A percentile compares a stretch with the other conserved stretches of the same genome.
Evolutionary conservation across 2,888 invertebrate species (phyloP).

Genomic region (Drosophila suboccidentalis): DNA sequence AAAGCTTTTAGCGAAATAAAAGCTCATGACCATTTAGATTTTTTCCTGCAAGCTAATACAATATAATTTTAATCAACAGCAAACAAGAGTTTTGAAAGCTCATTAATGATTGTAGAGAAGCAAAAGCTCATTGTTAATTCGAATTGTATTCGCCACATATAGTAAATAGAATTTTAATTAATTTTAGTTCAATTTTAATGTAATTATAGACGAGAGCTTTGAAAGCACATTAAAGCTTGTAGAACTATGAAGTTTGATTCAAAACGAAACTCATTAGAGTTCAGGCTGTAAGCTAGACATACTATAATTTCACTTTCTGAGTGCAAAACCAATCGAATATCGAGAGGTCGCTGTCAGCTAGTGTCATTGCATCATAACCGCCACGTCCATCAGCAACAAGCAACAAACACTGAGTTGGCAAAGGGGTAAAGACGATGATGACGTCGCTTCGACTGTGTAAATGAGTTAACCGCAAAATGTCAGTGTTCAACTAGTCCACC

Average conservation of each 20-base stretch:
- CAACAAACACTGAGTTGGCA: not conserved
- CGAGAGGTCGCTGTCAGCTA: slow-evolving; percentile 35
- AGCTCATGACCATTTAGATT: too few relatives aligned
- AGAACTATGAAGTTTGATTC: not conserved
- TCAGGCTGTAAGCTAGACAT: not conserved
- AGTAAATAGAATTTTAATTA: not conserved
- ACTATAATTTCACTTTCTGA: not conserved
- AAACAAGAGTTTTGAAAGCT: not conserved
- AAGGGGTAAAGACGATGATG: slow-evolving; percentile 38
- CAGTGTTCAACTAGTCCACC: slow-evolving; percentile 49
- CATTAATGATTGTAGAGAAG: not conserved
- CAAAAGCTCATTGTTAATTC: not conserved
- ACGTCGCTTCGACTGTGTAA: slow-evolving; percentile 57
- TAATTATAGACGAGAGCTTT: not conserved
- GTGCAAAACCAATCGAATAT: slow-evolving; percentile 15
- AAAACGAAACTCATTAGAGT: not conserved
- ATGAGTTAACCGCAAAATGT: slow-evolving; percentile 78
- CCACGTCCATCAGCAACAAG: slow-evolving; percentile 35
- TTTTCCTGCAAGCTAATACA: too few relatives aligned
- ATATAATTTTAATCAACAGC: not conserved
- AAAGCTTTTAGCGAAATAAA: not conserved
- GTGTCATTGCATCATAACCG: slow-evolving; percentile 49
- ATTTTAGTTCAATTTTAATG: not conserved
- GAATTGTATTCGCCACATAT: not conserved
- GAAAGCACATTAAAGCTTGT: slow-evolving; percentile 5